These are phyloP conservation scores for Hoplias malabaricus DNA, from an alignment of 2,113 vertebrate genomes.

Conservation along the genomic window DNA sequence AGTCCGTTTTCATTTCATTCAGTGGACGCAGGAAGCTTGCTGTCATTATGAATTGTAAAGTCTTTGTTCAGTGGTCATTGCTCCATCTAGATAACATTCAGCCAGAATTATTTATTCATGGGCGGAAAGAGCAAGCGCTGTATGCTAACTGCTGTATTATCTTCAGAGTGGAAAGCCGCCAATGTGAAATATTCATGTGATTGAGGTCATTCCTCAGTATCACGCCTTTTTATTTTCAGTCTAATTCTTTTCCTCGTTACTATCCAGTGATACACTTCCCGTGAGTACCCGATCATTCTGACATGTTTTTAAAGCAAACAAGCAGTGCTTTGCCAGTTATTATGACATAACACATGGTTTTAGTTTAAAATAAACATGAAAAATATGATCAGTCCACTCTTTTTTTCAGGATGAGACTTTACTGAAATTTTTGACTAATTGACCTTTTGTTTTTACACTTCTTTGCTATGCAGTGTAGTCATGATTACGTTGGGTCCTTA, in stretches of 20 bases:
- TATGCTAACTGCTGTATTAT: not conserved
- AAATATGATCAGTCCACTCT: not conserved
- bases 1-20: conserved; percentile 20
- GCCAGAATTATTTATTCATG: not conserved
- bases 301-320: too few species aligned
- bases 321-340: too few species aligned
- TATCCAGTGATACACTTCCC: not conserved
- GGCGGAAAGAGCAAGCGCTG: not conserved
- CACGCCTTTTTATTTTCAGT: not conserved
- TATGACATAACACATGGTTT: too few species aligned
- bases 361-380: too few species aligned
- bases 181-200: not conserved
- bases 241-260: not conserved
- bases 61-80: not conserved
- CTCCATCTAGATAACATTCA: not conserved
- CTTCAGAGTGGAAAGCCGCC: not conserved
- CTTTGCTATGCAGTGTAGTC: too few species aligned
- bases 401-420: too few species aligned
- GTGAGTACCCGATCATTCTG: too few species aligned
- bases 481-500: too few species aligned
- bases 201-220: not conserved
- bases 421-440: not conserved
- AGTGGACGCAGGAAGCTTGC: not conserved
- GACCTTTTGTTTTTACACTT: too few species aligned
- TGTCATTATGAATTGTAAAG: not conserved